phyloP scores from a whole-genome alignment of 2,888 invertebrate genomes.

The Allophyes oxyacanthae region DNA sequence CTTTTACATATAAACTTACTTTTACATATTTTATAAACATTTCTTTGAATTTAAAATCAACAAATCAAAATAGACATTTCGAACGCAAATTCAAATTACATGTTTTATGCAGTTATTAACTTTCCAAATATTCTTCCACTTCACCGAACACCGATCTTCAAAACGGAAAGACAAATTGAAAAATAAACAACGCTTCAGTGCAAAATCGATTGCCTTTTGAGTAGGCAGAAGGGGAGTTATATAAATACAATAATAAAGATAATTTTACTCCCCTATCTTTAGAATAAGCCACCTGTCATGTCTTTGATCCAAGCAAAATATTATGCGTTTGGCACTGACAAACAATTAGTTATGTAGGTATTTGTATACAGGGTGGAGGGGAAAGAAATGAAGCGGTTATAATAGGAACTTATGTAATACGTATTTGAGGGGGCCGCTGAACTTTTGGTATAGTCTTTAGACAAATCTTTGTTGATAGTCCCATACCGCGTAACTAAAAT shows the following conservation, averaged over 20 bases:
- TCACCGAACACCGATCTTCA: conserved; percentile 4
- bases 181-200: conserved; percentile 42
- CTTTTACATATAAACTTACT: no score
- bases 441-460: no score
- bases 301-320: conserved; percentile 75
- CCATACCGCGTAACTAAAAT: no score
- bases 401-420: neutral
- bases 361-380: conserved; percentile 29
- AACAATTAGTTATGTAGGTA: conserved; percentile 68
- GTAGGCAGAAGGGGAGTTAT: conserved; percentile 55
- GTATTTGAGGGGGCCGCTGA: no score
- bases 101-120: neutral
- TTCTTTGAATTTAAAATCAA: no score
- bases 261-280: conserved; percentile 56
- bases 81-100: neutral
- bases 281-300: conserved; percentile 68
- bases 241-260: conserved; percentile 44
- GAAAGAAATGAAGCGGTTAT: neutral
- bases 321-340: conserved; percentile 68
- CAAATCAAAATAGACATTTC: no score
- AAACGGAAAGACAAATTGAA: conserved; percentile 38
- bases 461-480: no score
- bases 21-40: no score
- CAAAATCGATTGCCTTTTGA: conserved; percentile 57
- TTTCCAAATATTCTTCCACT: conserved; percentile 13